phyloP scores from a whole-genome alignment of 1,140 invertebrate genomes.

The Sipha flava region DNA sequence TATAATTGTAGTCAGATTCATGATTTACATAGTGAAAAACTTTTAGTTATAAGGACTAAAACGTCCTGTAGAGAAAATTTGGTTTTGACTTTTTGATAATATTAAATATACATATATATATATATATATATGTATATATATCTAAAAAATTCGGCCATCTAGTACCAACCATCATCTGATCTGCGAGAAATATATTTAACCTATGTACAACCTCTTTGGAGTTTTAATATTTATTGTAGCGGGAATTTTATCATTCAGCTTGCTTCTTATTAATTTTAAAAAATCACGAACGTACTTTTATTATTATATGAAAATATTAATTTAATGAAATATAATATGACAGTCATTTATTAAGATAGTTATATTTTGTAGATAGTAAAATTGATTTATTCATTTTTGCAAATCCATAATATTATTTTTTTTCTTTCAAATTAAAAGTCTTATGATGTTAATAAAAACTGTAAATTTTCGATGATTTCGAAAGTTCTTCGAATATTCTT shows the following conservation, averaged over 20 bases:
- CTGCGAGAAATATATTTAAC: background rate
- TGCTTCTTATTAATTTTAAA: background rate
- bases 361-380: too few species aligned
- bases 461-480: too few species aligned
- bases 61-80: background rate
- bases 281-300: background rate
- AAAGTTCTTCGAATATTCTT: too few species aligned
- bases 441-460: too few species aligned
- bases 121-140: background rate
- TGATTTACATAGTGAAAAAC: background rate
- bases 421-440: too few species aligned
- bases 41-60: background rate
- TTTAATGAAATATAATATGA: too few species aligned
- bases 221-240: background rate
- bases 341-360: too few species aligned
- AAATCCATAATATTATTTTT: too few species aligned
- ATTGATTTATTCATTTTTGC: too few species aligned
- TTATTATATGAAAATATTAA: too few species aligned
- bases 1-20: background rate
- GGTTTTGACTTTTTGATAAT: slow-evolving; percentile 8
- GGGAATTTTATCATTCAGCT: background rate
- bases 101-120: background rate
- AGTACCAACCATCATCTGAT: slow-evolving; percentile 17
- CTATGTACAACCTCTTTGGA: slow-evolving; percentile 10
- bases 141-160: slow-evolving; percentile 10